phyloP scores from a whole-genome alignment of 2,797 vertebrate species.

The Coregonus sp. region DNA sequence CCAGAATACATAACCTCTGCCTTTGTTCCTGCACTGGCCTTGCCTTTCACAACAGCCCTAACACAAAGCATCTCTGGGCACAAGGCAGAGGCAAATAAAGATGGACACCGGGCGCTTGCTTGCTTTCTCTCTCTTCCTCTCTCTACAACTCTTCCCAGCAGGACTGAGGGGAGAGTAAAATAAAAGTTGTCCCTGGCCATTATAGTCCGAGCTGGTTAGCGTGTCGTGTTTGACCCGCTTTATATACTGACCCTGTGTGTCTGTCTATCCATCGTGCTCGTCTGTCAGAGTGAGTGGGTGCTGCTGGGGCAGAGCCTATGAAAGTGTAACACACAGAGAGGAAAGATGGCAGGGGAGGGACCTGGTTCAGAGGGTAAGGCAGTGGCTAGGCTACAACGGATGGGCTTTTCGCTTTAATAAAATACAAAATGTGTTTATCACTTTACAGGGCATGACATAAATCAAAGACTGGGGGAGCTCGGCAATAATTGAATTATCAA shows the following conservation, averaged over 20 bases:
- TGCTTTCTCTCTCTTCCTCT: background rate
- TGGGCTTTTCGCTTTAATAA: no score
- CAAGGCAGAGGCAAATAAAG: background rate
- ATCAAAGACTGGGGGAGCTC: background rate
- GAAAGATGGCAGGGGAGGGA: no score
- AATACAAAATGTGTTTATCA: no score
- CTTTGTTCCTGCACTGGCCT: background rate
- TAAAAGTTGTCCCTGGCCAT: background rate
- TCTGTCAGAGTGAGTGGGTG: no score
- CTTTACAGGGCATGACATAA: background rate
- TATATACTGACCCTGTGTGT: background rate
- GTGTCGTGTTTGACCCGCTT: background rate
- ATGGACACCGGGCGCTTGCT: background rate
- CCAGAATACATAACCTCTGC: background rate
- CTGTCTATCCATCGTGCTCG: background rate
- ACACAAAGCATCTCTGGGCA: background rate
- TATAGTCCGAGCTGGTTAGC: background rate
- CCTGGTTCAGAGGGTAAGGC: no score
- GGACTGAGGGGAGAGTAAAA: background rate
- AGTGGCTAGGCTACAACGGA: no score
- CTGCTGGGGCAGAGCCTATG: no score
- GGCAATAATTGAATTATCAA: background rate
- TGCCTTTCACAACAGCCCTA: background rate
- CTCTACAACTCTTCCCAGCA: background rate
- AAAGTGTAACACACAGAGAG: no score